phyloP scores from a whole-genome alignment of 2,888 invertebrate genomes.

The Argyra leucocephala region DNA sequence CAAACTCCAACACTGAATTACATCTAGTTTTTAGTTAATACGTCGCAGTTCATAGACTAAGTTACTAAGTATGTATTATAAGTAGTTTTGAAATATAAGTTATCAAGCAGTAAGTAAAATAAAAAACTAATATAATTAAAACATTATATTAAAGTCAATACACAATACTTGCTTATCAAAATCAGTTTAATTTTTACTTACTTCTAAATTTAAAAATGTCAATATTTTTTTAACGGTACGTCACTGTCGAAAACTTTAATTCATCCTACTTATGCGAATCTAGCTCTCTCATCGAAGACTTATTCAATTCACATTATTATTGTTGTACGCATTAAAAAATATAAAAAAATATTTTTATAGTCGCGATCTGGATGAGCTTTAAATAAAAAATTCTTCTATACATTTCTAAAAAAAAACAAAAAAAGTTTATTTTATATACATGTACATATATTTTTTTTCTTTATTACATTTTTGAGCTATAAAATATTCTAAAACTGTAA shows the following conservation, averaged over 20 bases:
- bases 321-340: neutral
- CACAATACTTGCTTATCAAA: too few species aligned
- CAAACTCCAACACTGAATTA: too few species aligned
- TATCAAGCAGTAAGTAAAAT: too few species aligned
- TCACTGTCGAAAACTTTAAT: neutral
- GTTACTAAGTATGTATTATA: too few species aligned
- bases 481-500: constrained; percentile 6
- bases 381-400: neutral
- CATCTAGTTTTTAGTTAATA: too few species aligned
- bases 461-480: neutral
- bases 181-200: too few species aligned
- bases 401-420: too few species aligned
- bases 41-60: too few species aligned
- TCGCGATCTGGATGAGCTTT: constrained; percentile 6
- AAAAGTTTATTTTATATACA: neutral
- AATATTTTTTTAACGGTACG: neutral
- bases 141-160: too few species aligned
- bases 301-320: neutral
- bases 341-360: neutral
- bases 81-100: too few species aligned
- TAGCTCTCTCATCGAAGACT: neutral
- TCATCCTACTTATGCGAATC: neutral
- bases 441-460: neutral
- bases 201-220: too few species aligned
- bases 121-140: too few species aligned